Evolutionary conservation across 2,113 vertebrate species (phyloP), one percentile per base, ranked within the genome.

Genomic region (Nycticorax nycticorax): DNA sequence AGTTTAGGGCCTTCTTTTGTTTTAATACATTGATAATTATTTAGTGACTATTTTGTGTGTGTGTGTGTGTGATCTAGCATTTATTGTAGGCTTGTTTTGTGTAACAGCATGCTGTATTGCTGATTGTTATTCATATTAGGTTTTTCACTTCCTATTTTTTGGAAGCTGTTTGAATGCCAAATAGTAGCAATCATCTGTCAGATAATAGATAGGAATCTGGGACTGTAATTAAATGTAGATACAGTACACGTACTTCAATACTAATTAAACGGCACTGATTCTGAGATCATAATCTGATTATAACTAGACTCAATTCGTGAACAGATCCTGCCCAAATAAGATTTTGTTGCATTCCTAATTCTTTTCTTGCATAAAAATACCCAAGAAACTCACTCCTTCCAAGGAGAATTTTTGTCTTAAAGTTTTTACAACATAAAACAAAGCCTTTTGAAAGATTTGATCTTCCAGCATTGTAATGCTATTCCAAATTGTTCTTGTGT

Each of bases 41-140:
- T 81, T 52, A 30, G 41, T 78, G 28, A 72, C 15, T 14, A 11
- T 37, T 32, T 52, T 69, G n/a, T n/a, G n/a, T 4, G 68, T 71
- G 2, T 32, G 16, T 24, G 9, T 35, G 8, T 85, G 32, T 59
- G 41, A 53, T 48, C 12, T 78, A 59, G n/a, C 14, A 47, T 66
- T 91, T 88, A 62, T 43, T 71, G 55, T 57, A 50, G 41, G 32
- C 41, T 86, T 88, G 27, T 73, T 90, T 85, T 94, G 63, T 71
- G 88, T 66, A 95, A 85, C 48, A 96, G 92, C 56, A 88, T 77
- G 82, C 53, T 93, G 80, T 74, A 43, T 28, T 91, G 89, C 57
- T 75, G 45, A 92, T 85, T 97, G 93, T 87, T 97, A 96, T 96
- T 97, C 95, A 76, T 85, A 39, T 83, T 71, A 75, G 47, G n/a